These are phyloP conservation scores for Spea bombifrons DNA, from an alignment of 2,113 vertebrate genomes.

Conservation along the genomic window DNA sequence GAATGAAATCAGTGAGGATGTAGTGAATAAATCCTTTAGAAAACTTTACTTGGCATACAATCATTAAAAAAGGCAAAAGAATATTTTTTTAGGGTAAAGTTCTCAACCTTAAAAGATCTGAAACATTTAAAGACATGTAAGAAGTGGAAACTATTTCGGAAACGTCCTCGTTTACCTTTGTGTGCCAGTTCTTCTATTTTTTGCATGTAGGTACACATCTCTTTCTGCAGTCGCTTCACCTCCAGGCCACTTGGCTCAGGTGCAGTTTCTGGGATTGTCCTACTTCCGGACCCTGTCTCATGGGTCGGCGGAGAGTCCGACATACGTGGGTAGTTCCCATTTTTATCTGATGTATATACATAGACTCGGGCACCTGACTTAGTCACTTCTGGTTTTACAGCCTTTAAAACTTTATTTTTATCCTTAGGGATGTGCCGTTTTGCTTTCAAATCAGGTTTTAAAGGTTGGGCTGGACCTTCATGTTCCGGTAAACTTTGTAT, in stretches of 20 bases:
- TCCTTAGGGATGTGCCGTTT: background rate
- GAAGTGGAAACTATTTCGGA: background rate
- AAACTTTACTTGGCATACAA: too few relatives aligned
- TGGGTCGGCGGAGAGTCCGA: constrained; percentile 62
- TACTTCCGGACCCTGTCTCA: constrained; percentile 53
- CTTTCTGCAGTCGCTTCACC: constrained; percentile 70
- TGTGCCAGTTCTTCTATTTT: constrained; percentile 78
- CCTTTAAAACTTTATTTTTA: constrained; percentile 42
- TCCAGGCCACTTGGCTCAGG: constrained; percentile 61
- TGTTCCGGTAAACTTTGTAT: background rate
- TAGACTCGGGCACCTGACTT: constrained; percentile 56
- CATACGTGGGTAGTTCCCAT: constrained; percentile 6
- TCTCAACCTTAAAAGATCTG: too few relatives aligned
- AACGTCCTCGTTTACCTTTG: constrained; percentile 66
- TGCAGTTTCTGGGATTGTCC: constrained; percentile 41
- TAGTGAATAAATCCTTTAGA: too few relatives aligned
- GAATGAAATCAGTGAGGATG: too few relatives aligned
- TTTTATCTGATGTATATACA: constrained; percentile 55
- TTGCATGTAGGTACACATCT: constrained; percentile 76
- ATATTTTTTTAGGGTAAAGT: too few relatives aligned
- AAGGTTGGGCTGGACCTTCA: background rate
- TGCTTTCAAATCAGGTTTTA: background rate
- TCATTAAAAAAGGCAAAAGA: too few relatives aligned
- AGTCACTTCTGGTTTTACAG: constrained; percentile 49
- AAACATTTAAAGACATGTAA: too few relatives aligned